A percentile compares a stretch with the other conserved stretches of the same genome.
Evolutionary conservation across 2,113 vertebrate genomes (phyloP).

Genomic region (Odontophorus gujanensis): DNA sequence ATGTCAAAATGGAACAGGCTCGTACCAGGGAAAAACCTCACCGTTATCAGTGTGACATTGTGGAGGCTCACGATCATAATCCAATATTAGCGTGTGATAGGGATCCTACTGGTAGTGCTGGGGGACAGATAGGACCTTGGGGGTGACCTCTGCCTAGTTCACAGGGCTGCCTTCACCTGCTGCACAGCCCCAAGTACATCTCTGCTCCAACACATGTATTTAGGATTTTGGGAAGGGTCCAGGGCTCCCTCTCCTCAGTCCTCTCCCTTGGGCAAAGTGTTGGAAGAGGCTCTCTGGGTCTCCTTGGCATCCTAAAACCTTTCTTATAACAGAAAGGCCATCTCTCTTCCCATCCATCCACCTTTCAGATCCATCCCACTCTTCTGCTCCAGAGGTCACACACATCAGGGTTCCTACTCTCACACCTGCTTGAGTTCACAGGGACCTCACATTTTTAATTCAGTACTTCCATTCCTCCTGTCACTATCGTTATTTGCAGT

Average conservation of each 20-base stretch:
- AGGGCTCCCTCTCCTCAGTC: neutral
- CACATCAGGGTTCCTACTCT: neutral
- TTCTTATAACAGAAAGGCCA: neutral
- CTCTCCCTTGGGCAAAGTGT: neutral
- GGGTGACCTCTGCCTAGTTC: slow-evolving; percentile 14
- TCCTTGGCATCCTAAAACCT: neutral
- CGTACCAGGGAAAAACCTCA: neutral
- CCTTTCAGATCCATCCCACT: neutral
- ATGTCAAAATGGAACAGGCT: slow-evolving; percentile 66
- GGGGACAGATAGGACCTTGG: slow-evolving; percentile 16
- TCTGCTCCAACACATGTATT: accelerated
- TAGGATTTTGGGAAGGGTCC: neutral
- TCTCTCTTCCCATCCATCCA: neutral
- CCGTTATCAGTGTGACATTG: slow-evolving; percentile 71
- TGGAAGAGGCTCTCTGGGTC: neutral
- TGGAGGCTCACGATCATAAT: slow-evolving; percentile 55
- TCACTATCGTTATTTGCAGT: neutral
- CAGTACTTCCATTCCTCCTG: neutral
- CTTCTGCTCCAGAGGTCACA: neutral
- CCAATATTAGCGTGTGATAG: slow-evolving; percentile 58
- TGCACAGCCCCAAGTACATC: neutral
- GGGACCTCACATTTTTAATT: neutral
- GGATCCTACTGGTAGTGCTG: neutral
- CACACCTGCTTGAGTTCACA: neutral
- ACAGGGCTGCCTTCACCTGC: neutral